Conservation (phyloP, 2,797 vertebrate genomes). For the Halcyon leucocephala region DNA sequence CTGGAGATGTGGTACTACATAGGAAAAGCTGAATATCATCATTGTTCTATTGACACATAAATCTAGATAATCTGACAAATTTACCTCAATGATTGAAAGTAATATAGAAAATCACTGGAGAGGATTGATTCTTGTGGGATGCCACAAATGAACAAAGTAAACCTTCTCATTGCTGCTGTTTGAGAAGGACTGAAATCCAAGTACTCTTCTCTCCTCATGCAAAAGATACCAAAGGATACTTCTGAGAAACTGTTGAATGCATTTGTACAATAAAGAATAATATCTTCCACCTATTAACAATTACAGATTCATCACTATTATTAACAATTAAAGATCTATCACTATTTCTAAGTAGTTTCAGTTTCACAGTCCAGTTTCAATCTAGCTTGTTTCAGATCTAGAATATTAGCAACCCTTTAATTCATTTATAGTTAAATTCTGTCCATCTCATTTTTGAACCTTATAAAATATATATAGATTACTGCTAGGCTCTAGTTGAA, state of each 20-base stretch:
- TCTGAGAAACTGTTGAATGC: neutral
- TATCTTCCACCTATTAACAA: neutral
- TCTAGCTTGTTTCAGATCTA: neutral
- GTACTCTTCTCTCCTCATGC: neutral
- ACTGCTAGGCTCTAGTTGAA: neutral
- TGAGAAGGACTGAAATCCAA: neutral
- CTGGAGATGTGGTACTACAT: neutral
- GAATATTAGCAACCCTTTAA: neutral
- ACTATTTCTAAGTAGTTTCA: neutral
- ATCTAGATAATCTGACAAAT: neutral
- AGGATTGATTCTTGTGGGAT: neutral
- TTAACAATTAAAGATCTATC: neutral
- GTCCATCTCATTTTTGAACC: neutral
- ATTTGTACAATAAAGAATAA: neutral
- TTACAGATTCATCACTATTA: neutral
- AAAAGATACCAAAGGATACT: neutral
- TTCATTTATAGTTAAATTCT: neutral
- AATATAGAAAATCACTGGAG: neutral
- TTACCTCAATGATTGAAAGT: neutral
- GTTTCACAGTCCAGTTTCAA: neutral
- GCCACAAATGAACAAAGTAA: neutral
- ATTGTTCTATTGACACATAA: neutral
- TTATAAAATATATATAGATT: neutral
- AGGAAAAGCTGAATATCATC: neutral
- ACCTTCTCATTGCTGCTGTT: neutral